Conservation (phyloP, 2,113 vertebrate genomes). For the Serinus canaria region DNA sequence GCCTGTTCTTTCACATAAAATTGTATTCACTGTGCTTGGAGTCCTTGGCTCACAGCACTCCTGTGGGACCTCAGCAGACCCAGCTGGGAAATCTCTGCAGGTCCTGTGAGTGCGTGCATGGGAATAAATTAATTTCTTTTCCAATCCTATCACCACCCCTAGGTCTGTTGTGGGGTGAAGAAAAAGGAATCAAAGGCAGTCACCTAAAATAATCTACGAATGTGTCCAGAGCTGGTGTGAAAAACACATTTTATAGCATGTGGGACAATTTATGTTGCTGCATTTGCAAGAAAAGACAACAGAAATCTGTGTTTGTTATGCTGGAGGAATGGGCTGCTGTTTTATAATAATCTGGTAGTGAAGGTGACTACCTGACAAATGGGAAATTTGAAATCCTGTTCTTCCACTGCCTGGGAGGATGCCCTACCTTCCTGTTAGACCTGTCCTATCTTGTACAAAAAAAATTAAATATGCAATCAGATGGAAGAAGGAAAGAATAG, state of each 20-base stretch:
- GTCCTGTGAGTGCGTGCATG: not conserved
- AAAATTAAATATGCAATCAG: not conserved
- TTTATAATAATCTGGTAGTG: not conserved
- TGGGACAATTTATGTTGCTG: not conserved
- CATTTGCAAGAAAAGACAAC: not conserved
- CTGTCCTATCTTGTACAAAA: not conserved
- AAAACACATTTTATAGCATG: rapidly evolving
- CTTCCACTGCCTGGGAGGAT: not conserved
- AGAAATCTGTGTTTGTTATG: rapidly evolving
- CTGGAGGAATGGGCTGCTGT: not conserved
- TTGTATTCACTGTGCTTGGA: not conserved
- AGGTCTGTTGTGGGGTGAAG: not conserved
- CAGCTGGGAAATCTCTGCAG: not conserved
- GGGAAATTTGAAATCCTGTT: not conserved
- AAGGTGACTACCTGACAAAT: not conserved
- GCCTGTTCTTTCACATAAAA: not conserved
- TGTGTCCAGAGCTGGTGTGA: not conserved
- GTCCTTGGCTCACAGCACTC: not conserved
- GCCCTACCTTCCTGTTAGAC: not conserved
- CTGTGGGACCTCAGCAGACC: not conserved
- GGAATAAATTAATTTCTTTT: not conserved
- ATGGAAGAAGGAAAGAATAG: not conserved
- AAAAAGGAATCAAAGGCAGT: not conserved
- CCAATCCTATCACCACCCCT: rapidly evolving
- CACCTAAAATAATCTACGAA: not conserved